phyloP scores from a whole-genome alignment of 2,888 invertebrate genomes.

The Euspilapteryx auroguttella region DNA sequence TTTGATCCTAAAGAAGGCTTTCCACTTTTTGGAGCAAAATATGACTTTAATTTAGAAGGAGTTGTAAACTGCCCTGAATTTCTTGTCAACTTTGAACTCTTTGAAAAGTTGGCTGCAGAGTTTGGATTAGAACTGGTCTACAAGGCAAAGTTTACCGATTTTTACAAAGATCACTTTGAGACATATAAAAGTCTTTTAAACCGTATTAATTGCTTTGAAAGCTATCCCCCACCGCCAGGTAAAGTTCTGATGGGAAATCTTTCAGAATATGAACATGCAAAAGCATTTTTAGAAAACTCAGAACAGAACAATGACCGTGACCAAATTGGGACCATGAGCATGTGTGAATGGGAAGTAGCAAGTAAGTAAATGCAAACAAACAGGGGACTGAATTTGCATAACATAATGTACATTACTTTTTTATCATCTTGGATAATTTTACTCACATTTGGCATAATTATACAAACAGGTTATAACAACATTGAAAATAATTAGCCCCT shows the following conservation, averaged over 20 bases:
- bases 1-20: conserved; percentile 65
- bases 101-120: conserved; percentile 73
- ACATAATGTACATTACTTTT: neutral
- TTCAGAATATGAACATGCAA: conserved; percentile 75
- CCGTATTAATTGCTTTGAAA: conserved; percentile 81
- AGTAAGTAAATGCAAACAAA: conserved; percentile 62
- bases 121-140: conserved; percentile 70
- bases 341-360: conserved; percentile 91
- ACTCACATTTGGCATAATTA: neutral
- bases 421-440: neutral
- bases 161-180: conserved; percentile 65
- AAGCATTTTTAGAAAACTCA: conserved; percentile 51
- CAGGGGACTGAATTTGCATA: conserved; percentile 1
- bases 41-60: conserved; percentile 93
- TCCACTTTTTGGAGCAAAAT: conserved; percentile 93
- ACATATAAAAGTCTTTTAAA: conserved; percentile 61
- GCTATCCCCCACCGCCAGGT: conserved; percentile 70
- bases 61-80: conserved; percentile 99
- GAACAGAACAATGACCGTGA: conserved; percentile 29
- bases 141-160: conserved; percentile 78
- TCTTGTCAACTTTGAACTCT: conserved; percentile 88
- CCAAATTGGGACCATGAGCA: conserved; percentile 79
- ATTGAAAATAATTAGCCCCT: neutral
- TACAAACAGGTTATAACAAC: neutral
- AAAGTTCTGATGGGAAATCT: conserved; percentile 59